phyloP scores from a whole-genome alignment of 1,140 invertebrate genomes.

The Dreissena rostriformis region DNA sequence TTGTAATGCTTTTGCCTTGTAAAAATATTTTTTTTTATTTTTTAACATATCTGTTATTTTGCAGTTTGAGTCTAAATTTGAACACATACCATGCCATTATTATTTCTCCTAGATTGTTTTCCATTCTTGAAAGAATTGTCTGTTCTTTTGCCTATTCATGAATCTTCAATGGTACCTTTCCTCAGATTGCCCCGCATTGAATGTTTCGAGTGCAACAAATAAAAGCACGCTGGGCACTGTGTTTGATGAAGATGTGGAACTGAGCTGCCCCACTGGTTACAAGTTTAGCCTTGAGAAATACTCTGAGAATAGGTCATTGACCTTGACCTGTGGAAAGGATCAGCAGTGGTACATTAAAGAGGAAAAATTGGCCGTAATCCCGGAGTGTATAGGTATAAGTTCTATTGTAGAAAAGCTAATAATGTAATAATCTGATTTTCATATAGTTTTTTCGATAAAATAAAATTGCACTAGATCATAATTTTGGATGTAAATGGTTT shows the following conservation, averaged over 20 bases:
- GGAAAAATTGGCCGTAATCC: conserved; percentile 10
- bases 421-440: not conserved
- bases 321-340: conserved; percentile 5
- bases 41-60: not conserved
- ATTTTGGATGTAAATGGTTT: not conserved
- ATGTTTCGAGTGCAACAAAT: conserved; percentile 5
- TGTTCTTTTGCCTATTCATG: too few species aligned
- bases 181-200: conserved; percentile 16
- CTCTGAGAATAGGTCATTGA: not conserved
- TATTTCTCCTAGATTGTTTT: too few species aligned
- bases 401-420: not conserved
- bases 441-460: not conserved
- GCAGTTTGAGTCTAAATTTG: too few species aligned
- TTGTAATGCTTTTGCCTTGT: not conserved
- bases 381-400: conserved; percentile 29
- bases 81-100: too few species aligned
- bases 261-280: conserved; percentile 26
- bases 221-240: not conserved
- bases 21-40: too few species aligned
- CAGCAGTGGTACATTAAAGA: conserved; percentile 13
- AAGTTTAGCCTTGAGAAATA: conserved; percentile 24
- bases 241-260: conserved; percentile 2
- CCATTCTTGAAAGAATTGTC: too few species aligned
- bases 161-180: not conserved
- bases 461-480: not conserved